These are phyloP conservation scores for Caenorhabditis japonica DNA, from an alignment of 2,888 invertebrate genomes.

Conservation along the genomic window DNA sequence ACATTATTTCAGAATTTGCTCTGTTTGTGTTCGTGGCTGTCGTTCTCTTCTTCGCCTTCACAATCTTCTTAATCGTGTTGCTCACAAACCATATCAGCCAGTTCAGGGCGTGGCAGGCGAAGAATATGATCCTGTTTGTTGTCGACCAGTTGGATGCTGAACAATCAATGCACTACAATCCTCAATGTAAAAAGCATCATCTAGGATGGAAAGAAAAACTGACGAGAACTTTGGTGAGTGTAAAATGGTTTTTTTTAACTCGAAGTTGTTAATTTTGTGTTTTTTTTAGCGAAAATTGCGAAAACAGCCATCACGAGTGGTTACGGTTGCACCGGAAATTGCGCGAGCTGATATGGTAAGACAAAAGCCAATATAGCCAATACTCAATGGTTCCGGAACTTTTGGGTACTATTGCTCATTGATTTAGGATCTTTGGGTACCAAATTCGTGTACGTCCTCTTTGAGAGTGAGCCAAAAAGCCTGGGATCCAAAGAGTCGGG, in stretches of 20 bases:
- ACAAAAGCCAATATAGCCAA: background rate
- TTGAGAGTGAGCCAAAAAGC: too few species aligned
- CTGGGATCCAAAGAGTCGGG: too few species aligned
- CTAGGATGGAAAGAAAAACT: background rate
- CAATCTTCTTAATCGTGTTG: conserved; percentile 27
- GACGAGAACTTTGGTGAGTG: background rate
- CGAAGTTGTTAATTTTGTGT: background rate
- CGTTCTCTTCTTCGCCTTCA: conserved; percentile 44
- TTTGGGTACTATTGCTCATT: too few species aligned
- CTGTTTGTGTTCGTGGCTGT: conserved; percentile 37
- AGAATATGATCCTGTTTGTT: conserved; percentile 48
- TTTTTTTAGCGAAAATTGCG: conserved; percentile 13
- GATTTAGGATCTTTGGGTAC: too few species aligned
- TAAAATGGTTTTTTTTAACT: background rate
- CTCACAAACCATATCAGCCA: conserved; percentile 20
- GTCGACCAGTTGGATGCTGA: conserved; percentile 58
- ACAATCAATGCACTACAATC: conserved; percentile 51
- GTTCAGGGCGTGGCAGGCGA: conserved; percentile 48
- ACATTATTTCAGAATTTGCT: conserved; percentile 40
- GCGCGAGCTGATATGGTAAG: conserved; percentile 23
- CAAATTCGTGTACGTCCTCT: too few species aligned
- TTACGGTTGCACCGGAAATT: conserved; percentile 34
- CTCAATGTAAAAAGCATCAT: conserved; percentile 13
- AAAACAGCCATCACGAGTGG: conserved; percentile 10
- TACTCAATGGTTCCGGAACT: background rate